phyloP scores from a whole-genome alignment of 2,797 vertebrate genomes.

The Xenops minutus region DNA sequence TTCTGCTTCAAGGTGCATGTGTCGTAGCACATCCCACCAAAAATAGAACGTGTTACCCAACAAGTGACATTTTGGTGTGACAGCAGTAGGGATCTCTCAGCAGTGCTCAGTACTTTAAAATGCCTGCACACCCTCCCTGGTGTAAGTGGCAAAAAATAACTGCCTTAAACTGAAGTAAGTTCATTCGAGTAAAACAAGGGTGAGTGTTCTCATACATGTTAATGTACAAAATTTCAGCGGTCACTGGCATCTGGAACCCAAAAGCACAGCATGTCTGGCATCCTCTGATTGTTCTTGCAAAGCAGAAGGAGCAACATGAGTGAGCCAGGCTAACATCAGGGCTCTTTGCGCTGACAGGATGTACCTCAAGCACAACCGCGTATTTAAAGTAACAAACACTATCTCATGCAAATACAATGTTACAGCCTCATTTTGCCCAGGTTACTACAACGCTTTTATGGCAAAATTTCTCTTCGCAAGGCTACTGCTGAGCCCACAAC shows the following conservation, averaged over 20 bases:
- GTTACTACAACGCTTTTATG: neutral
- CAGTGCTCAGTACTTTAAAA: neutral
- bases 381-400: neutral
- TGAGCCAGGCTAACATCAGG: neutral
- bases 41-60: neutral
- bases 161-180: neutral
- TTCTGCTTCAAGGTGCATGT: neutral
- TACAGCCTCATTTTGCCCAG: neutral
- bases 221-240: neutral
- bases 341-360: neutral
- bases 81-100: neutral
- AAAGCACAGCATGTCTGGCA: neutral
- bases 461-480: neutral
- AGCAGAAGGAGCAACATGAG: neutral
- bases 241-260: neutral
- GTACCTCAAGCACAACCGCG: neutral
- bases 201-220: fast-evolving
- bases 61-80: neutral
- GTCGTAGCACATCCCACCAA: neutral
- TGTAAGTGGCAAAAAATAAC: neutral
- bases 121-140: neutral
- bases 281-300: neutral
- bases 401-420: neutral
- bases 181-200: neutral
- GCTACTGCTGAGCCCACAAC: neutral